A percentile compares a stretch with the other conserved stretches of the same genome.
Evolutionary conservation across 1,140 invertebrate species (phyloP).

Genomic region (Pseudomyrmex concolor): DNA sequence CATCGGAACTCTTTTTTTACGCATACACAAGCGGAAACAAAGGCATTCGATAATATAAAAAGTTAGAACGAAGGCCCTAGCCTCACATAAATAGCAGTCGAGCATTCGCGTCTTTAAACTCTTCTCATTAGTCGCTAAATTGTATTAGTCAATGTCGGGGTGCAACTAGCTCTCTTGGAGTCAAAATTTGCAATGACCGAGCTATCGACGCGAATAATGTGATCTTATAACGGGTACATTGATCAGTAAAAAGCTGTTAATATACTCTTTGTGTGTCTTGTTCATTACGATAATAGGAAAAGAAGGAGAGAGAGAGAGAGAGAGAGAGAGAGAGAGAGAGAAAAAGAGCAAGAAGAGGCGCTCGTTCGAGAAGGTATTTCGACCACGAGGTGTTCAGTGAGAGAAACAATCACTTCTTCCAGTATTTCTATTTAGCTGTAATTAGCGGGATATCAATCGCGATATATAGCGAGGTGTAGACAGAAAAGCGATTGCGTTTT

Average conservation of each 20-base stretch:
- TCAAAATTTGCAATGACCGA: background rate
- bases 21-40: background rate
- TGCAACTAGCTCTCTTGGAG: background rate
- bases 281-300: constrained; percentile 11
- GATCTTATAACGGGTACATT: constrained; percentile 53
- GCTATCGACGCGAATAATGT: constrained; percentile 11
- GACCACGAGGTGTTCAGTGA: constrained; percentile 64
- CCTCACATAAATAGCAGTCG: constrained; percentile 10
- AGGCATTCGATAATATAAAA: background rate
- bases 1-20: constrained; percentile 2
- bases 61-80: background rate
- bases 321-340: too few species aligned
- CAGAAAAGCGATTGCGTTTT: background rate
- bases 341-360: too few species aligned
- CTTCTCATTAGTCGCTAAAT: background rate
- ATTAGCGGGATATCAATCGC: constrained; percentile 26
- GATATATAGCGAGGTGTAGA: constrained; percentile 40
- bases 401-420: constrained; percentile 60
- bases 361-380: constrained; percentile 31
- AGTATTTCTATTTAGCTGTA: constrained; percentile 58
- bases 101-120: background rate
- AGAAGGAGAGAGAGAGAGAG: too few species aligned
- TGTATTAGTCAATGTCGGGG: background rate
- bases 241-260: constrained; percentile 24
- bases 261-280: constrained; percentile 42